phyloP scores from a whole-genome alignment of 2,113 vertebrate genomes.

The Stictonetta naevosa region DNA sequence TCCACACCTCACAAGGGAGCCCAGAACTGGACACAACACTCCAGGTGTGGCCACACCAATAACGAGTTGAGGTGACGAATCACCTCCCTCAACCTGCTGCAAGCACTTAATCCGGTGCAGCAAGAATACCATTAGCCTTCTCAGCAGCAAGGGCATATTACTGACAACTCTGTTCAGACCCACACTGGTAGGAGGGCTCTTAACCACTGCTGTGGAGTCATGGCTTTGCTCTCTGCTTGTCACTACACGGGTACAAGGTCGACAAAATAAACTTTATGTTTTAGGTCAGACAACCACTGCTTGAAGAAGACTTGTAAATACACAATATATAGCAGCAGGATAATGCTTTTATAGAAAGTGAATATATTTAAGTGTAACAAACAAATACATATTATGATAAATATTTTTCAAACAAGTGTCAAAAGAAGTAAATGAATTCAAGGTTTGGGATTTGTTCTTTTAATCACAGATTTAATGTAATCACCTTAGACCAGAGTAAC shows the following conservation, averaged over 20 bases:
- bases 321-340: not conserved
- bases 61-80: not conserved
- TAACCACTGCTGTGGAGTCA: not conserved
- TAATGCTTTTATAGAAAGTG: not conserved
- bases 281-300: not conserved
- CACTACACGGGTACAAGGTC: fast-evolving
- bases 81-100: not conserved
- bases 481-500: fast-evolving
- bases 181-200: fast-evolving
- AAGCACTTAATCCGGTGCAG: too few species aligned
- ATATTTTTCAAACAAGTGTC: not conserved
- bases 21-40: not conserved
- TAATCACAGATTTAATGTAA: not conserved
- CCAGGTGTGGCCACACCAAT: not conserved
- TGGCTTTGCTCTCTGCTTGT: not conserved
- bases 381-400: not conserved
- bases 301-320: not conserved
- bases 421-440: not conserved
- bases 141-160: not conserved
- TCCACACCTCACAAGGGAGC: too few species aligned
- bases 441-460: not conserved
- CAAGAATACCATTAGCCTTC: not conserved
- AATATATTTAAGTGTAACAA: not conserved
- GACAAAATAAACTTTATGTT: fast-evolving
- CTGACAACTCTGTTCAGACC: not conserved